Conservation (phyloP, 2,797 vertebrate species). For the Spheniscus humboldti region DNA sequence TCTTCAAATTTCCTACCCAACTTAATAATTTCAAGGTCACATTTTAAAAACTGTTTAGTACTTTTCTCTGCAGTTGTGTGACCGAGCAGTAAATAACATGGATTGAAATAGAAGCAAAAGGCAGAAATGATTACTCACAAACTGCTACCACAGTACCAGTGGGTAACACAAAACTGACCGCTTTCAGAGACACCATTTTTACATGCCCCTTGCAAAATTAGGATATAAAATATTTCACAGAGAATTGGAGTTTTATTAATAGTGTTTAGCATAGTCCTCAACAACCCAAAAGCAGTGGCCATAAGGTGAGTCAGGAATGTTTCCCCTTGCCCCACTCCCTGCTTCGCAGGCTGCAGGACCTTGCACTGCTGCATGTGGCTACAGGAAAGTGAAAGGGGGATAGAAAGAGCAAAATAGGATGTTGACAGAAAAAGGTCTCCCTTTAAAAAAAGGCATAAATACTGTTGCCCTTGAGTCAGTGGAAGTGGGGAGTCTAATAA, state of each 20-base stretch:
- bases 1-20: not conserved
- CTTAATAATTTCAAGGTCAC: not conserved
- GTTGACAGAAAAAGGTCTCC: not conserved
- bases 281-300: not conserved
- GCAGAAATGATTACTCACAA: not conserved
- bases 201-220: not conserved
- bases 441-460: not conserved
- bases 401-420: not conserved
- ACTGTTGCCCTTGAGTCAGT: not conserved
- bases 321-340: not conserved
- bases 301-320: not conserved
- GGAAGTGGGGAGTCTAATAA: not conserved
- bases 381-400: not conserved
- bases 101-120: not conserved
- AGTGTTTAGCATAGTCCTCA: not conserved
- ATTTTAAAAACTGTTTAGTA: not conserved
- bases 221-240: not conserved
- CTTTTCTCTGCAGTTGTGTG: not conserved
- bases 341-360: not conserved
- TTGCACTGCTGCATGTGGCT: not conserved
- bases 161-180: not conserved
- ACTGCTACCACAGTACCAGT: not conserved
- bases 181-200: not conserved
- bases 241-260: not conserved
- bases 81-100: not conserved